Base-by-base conservation (phyloP, 2,797 vertebrate genomes). In the Dendrocincla fuliginosa region DNA sequence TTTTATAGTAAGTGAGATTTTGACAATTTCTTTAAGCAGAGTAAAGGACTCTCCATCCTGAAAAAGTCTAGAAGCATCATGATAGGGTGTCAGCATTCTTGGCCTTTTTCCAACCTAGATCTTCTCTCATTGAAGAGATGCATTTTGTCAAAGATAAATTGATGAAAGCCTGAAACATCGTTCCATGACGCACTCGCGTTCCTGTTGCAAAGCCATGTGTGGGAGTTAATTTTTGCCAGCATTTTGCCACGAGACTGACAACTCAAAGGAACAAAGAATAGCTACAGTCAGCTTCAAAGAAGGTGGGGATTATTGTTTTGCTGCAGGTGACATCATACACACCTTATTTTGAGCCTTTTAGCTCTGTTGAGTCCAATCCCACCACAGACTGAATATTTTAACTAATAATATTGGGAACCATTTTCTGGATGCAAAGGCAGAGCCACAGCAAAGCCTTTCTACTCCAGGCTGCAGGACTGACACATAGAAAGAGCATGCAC, bases 211-310 rank as follows among this genome's bases (percentile, higher is more conserved):
- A 87, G 57, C 53, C 76, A 93, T 32, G 53, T 8, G 55, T 83
- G 61, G 82, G 87, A 86, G 69, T 76, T 70, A 68, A 68, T 92
- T 87, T 93, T 85, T 96, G n/a, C 47, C 32, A 59, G 46, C 22
- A 47, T 86, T 79, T 95, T 89, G 56, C 78, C 35, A 24, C 46
- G 23, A 86, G 61, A 73, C 52, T 69, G 61, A 60, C 75, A 91
- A 67, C 42, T 77, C 73, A 87, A 78, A 94, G 80, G 47, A 78
- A 35, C 67, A 57, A 95, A 89, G 88, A 78, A 44, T n/a, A 88
- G 50, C 32, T 75, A 73, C 46, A 59, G n/a, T 14, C 13, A 73
- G 55, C 53, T 93, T 93, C 82, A 73, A 35, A 89, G 82, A 84
- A 91, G 18, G 12, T 84, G 42, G 32, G 27, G 44, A 67, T 96